Evolutionary conservation across 1,140 invertebrate genomes (phyloP).

Genomic region (Euwallacea fornicatus): DNA sequence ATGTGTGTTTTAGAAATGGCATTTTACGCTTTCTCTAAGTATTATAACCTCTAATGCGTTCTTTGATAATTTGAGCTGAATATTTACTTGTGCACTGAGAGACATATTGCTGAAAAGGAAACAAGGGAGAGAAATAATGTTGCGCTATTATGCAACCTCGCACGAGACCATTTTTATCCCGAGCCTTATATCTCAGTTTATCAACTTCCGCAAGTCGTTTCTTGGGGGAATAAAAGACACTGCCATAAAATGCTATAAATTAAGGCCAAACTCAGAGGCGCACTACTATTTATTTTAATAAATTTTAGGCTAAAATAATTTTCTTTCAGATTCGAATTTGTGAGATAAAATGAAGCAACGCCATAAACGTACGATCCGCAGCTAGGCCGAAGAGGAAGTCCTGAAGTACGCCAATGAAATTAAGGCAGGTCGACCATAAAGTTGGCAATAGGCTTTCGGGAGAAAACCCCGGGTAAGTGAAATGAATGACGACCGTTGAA

Average conservation of each 20-base stretch:
- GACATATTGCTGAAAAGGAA: background rate
- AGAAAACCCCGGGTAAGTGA: slow-evolving; percentile 48
- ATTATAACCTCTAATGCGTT: background rate
- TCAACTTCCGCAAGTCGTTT: slow-evolving; percentile 17
- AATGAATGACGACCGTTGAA: slow-evolving; percentile 53
- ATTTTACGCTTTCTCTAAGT: background rate
- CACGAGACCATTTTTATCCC: slow-evolving; percentile 22
- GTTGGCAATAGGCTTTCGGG: slow-evolving; percentile 45
- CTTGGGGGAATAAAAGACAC: slow-evolving; percentile 16
- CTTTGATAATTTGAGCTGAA: no score
- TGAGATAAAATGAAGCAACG: no score
- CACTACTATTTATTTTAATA: background rate
- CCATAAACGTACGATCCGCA: no score
- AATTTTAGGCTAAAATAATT: no score
- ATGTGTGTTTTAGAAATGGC: slow-evolving; percentile 7
- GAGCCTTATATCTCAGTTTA: slow-evolving; percentile 26
- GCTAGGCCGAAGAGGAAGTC: background rate
- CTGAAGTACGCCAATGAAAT: background rate
- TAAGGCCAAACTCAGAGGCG: background rate
- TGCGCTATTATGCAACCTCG: slow-evolving; percentile 17
- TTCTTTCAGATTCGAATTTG: no score
- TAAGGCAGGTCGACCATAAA: slow-evolving; percentile 16
- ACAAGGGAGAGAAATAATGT: slow-evolving; percentile 16
- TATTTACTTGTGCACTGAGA: no score
- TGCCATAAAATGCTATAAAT: slow-evolving; percentile 3